A percentile compares a stretch with the other conserved stretches of the same genome.
Conservation (phyloP, 2,113 vertebrate species). For the Aphelocoma coerulescens region DNA sequence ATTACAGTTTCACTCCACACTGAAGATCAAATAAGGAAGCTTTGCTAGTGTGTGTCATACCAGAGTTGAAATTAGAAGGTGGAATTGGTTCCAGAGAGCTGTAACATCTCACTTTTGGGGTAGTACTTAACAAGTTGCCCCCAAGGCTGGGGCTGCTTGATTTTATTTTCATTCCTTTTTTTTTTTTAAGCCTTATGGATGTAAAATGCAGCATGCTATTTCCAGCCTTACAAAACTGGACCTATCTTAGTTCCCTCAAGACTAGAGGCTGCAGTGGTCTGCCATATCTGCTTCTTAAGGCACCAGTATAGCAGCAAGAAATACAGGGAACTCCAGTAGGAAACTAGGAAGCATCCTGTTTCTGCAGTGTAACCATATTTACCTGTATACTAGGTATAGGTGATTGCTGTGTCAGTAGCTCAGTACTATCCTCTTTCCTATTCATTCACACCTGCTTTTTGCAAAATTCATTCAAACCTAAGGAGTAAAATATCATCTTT, state of each 20-base stretch:
- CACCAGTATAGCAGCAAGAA: not conserved
- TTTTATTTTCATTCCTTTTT: not conserved
- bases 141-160: rapidly evolving
- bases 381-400: not conserved
- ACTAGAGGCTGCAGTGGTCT: not conserved
- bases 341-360: not conserved
- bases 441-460: not conserved
- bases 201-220: not conserved
- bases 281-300: not conserved
- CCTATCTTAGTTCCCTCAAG: not conserved
- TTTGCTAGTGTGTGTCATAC: not conserved
- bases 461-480: not conserved
- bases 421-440: not conserved
- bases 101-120: not conserved
- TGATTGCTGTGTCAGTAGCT: not conserved
- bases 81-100: not conserved
- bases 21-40: not conserved
- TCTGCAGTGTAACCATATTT: not conserved
- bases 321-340: rapidly evolving
- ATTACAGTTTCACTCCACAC: not conserved
- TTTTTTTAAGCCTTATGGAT: not conserved
- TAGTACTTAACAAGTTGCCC: not conserved
- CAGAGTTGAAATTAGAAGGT: not conserved
- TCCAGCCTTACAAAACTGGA: not conserved
- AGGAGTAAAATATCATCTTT: not conserved